Base-by-base conservation (phyloP, 1,140 invertebrate species). In the Panagrolaimus sp. region DNA sequence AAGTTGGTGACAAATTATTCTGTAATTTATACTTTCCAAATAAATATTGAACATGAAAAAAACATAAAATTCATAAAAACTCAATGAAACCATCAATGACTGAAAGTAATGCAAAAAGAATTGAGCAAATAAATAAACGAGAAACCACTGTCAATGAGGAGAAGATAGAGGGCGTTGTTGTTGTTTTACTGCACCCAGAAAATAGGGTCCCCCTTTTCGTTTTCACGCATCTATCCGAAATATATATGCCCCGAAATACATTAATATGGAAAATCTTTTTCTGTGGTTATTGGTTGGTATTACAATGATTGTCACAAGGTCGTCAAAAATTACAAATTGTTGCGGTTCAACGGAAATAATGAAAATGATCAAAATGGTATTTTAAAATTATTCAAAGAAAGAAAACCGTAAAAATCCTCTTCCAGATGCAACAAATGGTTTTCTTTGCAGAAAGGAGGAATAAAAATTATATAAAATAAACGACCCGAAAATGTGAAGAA, bases 51-150 rank as follows among this genome's bases (percentile, higher is more conserved):
- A 38, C 31, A 38, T 38, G 31, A 38, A 38, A 38, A 38, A 38
- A 38, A 38, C 31, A 38, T 38, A 38, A 25, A 57, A 20, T 57
- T 57, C 51, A 57, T 57, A 27, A 57, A 57, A 57, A 57, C 51
- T 27, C 51, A 20, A 20, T 25, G 51, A 27, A 25, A 57, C 51
- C 51, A 27, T 20, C 51, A 57, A 57, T 27, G 20, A 20, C 11
- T 1, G 20, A 57, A 20, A 57, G 20, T 57, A 57, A 57, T 57
- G 51, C 51, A 57, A 38, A 38, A 7, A 38, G 51, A 27, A 57
- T n/a, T 57, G 51, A 57, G 51, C 51, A 57, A 57, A 57, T 57
- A 38, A 38, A 57, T 57, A 57, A 57, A 57, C 51, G 20, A 13
- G 51, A 57, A 11, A 27, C 20, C 51, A 27, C 27, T 27, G 51